phyloP scores from a whole-genome alignment of 2,113 vertebrate species.

The Smithornis capensis region DNA sequence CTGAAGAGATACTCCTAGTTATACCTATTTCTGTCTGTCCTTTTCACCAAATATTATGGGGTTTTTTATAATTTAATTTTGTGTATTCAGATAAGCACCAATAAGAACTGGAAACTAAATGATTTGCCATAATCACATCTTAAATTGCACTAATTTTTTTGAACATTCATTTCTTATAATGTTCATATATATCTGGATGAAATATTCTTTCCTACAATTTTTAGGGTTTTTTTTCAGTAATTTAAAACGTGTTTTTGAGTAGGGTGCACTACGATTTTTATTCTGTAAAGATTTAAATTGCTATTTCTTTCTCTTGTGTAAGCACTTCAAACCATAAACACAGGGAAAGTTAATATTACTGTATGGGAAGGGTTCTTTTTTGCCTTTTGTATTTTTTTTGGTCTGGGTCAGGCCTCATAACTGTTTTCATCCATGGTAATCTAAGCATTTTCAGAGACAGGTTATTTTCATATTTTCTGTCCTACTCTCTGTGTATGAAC shows the following conservation, averaged over 20 bases:
- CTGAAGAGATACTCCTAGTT: not conserved
- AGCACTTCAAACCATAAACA: not conserved
- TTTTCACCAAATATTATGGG: not conserved
- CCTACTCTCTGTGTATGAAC: not conserved
- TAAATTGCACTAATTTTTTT: not conserved
- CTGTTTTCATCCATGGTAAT: not conserved
- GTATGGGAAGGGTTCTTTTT: fast-evolving
- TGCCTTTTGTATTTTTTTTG: not conserved
- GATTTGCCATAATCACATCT: not conserved
- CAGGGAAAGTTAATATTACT: not conserved
- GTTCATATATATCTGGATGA: not conserved
- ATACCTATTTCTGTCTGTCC: not conserved
- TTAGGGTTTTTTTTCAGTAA: not conserved
- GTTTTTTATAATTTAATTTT: not conserved
- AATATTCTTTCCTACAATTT: not conserved
- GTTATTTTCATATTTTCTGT: not conserved
- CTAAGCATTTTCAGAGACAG: not conserved
- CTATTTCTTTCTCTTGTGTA: not conserved
- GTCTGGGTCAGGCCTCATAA: not conserved
- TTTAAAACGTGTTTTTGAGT: not conserved
- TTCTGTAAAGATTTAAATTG: not conserved
- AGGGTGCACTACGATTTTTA: not conserved
- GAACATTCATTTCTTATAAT: not conserved
- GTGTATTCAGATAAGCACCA: not conserved
- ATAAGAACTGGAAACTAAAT: not conserved